Conservation (phyloP, 2,888 invertebrate species). For the Tetrapedia diversipes region DNA sequence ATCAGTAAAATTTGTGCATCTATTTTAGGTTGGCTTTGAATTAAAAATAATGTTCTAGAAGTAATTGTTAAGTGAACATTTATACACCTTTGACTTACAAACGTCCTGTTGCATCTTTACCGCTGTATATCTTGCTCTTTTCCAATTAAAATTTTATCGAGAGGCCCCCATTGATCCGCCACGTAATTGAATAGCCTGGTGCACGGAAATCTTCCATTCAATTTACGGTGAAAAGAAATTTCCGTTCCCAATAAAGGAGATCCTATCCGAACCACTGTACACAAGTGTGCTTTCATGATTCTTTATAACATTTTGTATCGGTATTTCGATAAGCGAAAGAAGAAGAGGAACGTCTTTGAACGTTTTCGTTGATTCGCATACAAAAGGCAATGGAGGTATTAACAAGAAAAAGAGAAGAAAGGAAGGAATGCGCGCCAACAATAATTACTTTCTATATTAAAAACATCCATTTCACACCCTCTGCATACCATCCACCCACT, state of each 20-base stretch:
- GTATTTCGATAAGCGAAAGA: conserved; percentile 14
- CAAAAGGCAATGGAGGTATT: not conserved
- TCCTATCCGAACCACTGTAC: conserved; percentile 9
- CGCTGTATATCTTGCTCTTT: conserved; percentile 28
- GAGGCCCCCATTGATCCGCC: conserved; percentile 38
- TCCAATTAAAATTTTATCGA: conserved; percentile 53
- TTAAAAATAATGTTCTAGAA: conserved; percentile 3
- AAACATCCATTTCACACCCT: conserved; percentile 23
- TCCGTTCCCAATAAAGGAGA: conserved; percentile 42
- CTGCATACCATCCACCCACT: not conserved
- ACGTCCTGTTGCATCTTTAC: conserved; percentile 36
- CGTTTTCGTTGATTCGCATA: conserved; percentile 4
- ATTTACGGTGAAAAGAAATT: conserved; percentile 50
- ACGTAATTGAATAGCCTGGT: conserved; percentile 35
- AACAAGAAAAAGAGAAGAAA: not conserved
- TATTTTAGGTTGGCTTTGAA: too few relatives aligned
- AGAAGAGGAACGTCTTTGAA: not conserved
- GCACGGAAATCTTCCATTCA: conserved; percentile 50
- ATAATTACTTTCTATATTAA: not conserved
- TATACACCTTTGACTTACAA: conserved; percentile 14
- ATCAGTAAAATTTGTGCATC: too few relatives aligned
- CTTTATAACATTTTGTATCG: conserved; percentile 51
- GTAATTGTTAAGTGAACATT: not conserved
- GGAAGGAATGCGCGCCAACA: not conserved
- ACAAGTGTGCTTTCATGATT: not conserved